Evolutionary conservation across 2,797 vertebrate genomes (phyloP), one percentile per base, ranked within the genome.

Genomic region (Botia almorhae): DNA sequence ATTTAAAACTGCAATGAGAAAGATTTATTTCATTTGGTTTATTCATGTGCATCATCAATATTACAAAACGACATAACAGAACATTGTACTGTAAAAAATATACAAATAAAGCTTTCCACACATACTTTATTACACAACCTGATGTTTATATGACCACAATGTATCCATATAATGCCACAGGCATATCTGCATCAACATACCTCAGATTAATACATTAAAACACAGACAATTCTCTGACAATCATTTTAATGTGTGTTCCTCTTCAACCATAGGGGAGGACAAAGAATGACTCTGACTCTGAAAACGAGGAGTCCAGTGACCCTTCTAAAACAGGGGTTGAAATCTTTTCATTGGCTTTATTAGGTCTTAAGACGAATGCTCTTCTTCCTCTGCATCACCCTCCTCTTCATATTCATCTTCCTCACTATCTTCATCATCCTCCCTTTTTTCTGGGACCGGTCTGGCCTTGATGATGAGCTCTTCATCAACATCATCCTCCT

Each of bases 401-500:
- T 76, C 67, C 0, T 85, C 84, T 0, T 81, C 88, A 0, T 81
- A 84, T 0, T 77, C 55, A 0, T 46, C 88, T 3, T 82, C 81
- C 3, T 81, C 61, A 13, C 76, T 81, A 2, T 86, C 85, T 2
- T 89, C 89, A 0, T 88, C 81, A 0, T 83, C 13, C 0, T 85
- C 81, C 14, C 61, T 13, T 78, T 78, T 78, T 16, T 85, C 71
- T 58, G 19, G 19, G 10, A 29, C 19, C 23, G 89, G 91, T 56
- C 63, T 83, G 26, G 89, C 76, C 78, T 87, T 96, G 50, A 98
- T 29, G 80, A 93, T 51, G 2, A 98, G 88, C 14, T 51, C 50
- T 88, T 98, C 96, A 0, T 96, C 92, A 0, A 78, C 92, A 0
- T 78, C 78, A 0, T 95, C 91, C 0, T 90, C 89, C 0, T 85